Conservation (phyloP, 2,113 vertebrate genomes). For the Hippocampus barbouri region DNA sequence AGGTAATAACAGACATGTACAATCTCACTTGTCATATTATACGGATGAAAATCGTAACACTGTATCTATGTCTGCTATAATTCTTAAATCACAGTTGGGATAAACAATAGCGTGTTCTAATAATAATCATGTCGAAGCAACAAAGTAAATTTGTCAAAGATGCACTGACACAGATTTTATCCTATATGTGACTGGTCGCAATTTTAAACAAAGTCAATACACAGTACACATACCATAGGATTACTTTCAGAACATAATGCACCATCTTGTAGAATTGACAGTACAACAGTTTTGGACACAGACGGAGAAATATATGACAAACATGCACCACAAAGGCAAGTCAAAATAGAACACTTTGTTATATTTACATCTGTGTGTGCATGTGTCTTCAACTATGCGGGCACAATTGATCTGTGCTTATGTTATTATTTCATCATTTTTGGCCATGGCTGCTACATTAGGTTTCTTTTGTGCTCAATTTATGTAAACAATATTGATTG, state of each 20-base stretch:
- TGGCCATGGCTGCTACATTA: conserved; percentile 32
- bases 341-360: conserved; percentile 34
- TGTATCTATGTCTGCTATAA: not conserved
- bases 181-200: conserved; percentile 7
- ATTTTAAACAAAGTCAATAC: conserved; percentile 28
- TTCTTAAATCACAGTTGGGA: not conserved
- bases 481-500: conserved; percentile 11
- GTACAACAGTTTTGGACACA: conserved; percentile 37
- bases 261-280: conserved; percentile 34
- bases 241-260: conserved; percentile 28
- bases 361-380: conserved; percentile 35
- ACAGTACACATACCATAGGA: conserved; percentile 22
- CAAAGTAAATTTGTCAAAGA: conserved; percentile 28
- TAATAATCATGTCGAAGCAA: conserved; percentile 17
- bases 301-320: conserved; percentile 46
- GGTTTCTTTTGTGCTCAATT: conserved; percentile 34
- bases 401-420: conserved; percentile 20
- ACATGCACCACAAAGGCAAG: conserved; percentile 59
- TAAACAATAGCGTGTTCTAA: not conserved
- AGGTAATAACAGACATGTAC: not conserved
- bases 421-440: conserved; percentile 37
- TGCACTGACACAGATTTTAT: conserved; percentile 13
- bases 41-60: not conserved
- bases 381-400: conserved; percentile 2
- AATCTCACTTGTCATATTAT: not conserved